Base-by-base conservation (phyloP, 1,140 invertebrate genomes). In the Vanessa tameamea region DNA sequence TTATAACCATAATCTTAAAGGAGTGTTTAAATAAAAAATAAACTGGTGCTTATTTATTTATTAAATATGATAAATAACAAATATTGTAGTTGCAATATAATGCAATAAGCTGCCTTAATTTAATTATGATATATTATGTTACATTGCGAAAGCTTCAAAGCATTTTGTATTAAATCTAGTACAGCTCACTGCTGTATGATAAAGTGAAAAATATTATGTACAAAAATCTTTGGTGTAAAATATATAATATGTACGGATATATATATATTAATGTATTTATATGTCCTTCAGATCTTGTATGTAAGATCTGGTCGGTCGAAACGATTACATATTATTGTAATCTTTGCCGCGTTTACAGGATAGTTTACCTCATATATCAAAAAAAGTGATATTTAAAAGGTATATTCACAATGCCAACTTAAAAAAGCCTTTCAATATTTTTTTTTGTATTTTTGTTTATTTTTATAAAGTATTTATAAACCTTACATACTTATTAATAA, bases 271-370 rank as follows among this genome's bases (percentile, higher is more conserved):
- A 76, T 86, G 87, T 86, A 87, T 86, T 87, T 86, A 87, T 87
- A 81, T 88, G 85, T 86, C 82, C 89, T 88, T 92, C 91, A 91
- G 91, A 89, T 84, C 91, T 89, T 84, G 51, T 76, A 71, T 79
- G 71, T 61, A 84, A 92, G 89, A 90, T 86, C 91, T 92, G 91
- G 91, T 92, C 91, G 91, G 87, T 92, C 91, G 91, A 87, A 91
- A 89, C 84, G 89, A 92, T 88, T 91, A 82, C 85, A 83, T 83
- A 74, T 78, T 83, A 74, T 78, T 83, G 84, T 85, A 89, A 92
- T 88, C 89, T 88, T 89, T 78, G 82, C 85, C 82, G 87, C 82
- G 86, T 89, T 88, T 92, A 92, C 91, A 92, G 91, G 91, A 92
- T 89, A 91, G 89, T 92, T 89, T 83, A 84, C 84, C 88, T 76